A percentile compares a stretch with the other conserved stretches of the same genome.
These are phyloP conservation scores for Pyrgus malvae DNA, from an alignment of 2,888 invertebrate species.

Conservation along the genomic window DNA sequence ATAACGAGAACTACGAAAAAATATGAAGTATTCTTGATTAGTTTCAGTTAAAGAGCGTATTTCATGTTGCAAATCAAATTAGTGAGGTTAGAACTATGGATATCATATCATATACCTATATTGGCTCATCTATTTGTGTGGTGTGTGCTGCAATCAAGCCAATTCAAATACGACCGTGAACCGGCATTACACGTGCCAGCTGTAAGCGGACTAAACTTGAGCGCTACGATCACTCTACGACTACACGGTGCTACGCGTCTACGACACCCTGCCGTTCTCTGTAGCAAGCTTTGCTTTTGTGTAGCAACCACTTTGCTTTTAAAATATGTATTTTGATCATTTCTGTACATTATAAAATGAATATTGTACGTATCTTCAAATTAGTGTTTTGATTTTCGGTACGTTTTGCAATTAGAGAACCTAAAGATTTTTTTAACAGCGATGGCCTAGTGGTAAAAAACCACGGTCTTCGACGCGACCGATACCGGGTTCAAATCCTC, in stretches of 20 bases:
- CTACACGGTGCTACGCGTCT: constrained; percentile 38
- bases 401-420: too few species aligned
- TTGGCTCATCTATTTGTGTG: constrained; percentile 2
- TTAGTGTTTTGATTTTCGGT: too few species aligned
- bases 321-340: too few species aligned
- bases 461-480: too few species aligned
- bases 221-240: constrained; percentile 33
- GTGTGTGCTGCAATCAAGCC: constrained; percentile 57
- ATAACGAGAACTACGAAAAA: too few species aligned
- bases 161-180: constrained; percentile 63
- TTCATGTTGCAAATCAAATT: neutral
- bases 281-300: neutral
- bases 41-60: neutral
- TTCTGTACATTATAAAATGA: too few species aligned
- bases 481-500: too few species aligned
- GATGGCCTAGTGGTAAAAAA: too few species aligned
- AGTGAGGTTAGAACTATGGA: neutral
- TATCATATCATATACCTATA: too few species aligned
- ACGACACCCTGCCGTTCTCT: neutral
- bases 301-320: neutral
- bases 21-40: neutral
- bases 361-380: too few species aligned
- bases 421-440: too few species aligned
- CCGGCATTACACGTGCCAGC: constrained; percentile 53
- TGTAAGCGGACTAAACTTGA: constrained; percentile 49